Evolutionary conservation across 2,888 invertebrate species (phyloP).

Genomic region (Andrena hattorfiana): DNA sequence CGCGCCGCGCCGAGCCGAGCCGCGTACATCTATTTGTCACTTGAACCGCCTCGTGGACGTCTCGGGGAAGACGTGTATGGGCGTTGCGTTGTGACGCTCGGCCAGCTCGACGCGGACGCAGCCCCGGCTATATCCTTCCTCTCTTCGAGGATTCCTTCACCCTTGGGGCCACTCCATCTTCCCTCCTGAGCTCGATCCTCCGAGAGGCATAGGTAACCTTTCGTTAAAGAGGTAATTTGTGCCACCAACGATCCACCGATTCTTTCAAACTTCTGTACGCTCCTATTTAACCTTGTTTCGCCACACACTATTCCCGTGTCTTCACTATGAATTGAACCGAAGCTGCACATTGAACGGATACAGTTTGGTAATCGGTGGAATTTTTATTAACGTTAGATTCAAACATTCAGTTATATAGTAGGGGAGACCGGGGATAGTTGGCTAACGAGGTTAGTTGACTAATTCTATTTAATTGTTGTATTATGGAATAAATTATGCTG

Average conservation of each 20-base stretch:
- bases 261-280: constrained; percentile 57
- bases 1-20: background rate
- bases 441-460: no score
- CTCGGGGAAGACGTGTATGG: constrained; percentile 62
- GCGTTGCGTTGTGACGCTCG: constrained; percentile 73
- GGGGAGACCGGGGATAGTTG: no score
- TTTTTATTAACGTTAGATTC: no score
- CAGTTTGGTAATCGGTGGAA: no score
- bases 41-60: constrained; percentile 67
- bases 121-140: constrained; percentile 74
- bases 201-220: constrained; percentile 68
- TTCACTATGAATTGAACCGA: no score
- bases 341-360: no score
- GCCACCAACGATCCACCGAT: constrained; percentile 75
- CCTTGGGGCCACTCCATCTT: constrained; percentile 82
- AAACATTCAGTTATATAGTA: no score
- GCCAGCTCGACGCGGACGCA: constrained; percentile 34
- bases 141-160: constrained; percentile 61
- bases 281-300: constrained; percentile 8
- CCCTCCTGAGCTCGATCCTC: constrained; percentile 71
- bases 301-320: background rate
- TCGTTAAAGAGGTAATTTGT: constrained; percentile 84
- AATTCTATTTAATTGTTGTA: no score
- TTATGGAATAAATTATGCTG: no score
- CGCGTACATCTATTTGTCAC: constrained; percentile 82